These are phyloP conservation scores for Eilema caniola DNA, from an alignment of 2,888 invertebrate genomes.

Conservation along the genomic window DNA sequence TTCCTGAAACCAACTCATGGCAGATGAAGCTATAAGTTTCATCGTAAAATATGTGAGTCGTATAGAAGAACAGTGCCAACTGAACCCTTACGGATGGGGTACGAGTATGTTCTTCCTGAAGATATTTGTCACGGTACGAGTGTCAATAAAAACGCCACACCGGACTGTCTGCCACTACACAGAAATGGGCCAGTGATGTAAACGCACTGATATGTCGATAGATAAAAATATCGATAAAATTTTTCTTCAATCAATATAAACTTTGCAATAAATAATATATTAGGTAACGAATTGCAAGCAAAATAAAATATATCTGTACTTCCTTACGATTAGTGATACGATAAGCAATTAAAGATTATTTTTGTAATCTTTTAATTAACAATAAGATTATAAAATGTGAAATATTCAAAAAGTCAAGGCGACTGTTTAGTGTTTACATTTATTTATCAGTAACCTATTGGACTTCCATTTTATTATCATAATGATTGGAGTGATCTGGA, in stretches of 20 bases:
- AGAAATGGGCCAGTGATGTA: constrained; percentile 65
- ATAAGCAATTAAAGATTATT: neutral
- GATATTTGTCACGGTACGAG: constrained; percentile 86
- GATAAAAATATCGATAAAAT: constrained; percentile 18
- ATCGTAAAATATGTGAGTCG: constrained; percentile 46
- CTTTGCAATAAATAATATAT: neutral
- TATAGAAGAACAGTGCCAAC: constrained; percentile 44
- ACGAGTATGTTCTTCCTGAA: constrained; percentile 64
- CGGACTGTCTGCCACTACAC: constrained; percentile 82
- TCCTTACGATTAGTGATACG: constrained; percentile 5
- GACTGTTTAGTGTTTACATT: neutral
- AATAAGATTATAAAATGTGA: neutral
- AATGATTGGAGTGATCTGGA: neutral
- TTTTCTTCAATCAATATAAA: constrained; percentile 1
- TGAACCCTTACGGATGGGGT: constrained; percentile 46
- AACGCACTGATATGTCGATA: constrained; percentile 36
- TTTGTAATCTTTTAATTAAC: constrained; percentile 11
- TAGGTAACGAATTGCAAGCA: constrained; percentile 6
- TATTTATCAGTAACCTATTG: neutral
- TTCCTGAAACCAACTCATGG: constrained; percentile 14
- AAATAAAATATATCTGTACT: neutral
- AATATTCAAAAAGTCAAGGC: neutral
- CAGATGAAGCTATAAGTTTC: constrained; percentile 21
- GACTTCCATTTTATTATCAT: neutral
- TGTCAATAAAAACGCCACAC: constrained; percentile 87